phyloP scores from a whole-genome alignment of 2,797 vertebrate species.

The Todus mexicanus region DNA sequence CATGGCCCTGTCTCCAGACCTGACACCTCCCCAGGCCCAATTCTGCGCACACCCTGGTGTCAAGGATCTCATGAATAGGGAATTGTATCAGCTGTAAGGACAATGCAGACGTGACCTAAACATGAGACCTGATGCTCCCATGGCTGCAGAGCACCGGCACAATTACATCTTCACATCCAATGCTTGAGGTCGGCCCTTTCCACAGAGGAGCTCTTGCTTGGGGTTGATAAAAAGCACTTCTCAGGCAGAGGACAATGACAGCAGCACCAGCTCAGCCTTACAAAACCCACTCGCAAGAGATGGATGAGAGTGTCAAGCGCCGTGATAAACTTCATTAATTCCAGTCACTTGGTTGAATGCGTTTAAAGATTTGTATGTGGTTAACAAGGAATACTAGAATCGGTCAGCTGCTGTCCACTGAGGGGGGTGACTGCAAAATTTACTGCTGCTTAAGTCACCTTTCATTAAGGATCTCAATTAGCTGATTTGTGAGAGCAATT shows the following conservation, averaged over 20 bases:
- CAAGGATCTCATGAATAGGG: not conserved
- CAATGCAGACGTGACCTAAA: not conserved
- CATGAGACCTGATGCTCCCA: not conserved
- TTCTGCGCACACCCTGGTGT: too few relatives aligned
- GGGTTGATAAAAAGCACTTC: not conserved
- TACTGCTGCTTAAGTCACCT: not conserved
- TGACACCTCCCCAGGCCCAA: not conserved
- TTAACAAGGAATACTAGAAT: not conserved
- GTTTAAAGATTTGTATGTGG: not conserved
- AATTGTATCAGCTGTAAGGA: not conserved
- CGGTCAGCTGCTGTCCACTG: not conserved
- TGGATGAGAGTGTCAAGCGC: not conserved
- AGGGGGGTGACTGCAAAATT: not conserved
- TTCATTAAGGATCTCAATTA: conserved; percentile 37
- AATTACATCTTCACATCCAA: not conserved
- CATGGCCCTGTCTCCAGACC: not conserved
- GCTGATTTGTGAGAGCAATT: not conserved
- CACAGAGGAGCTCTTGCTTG: not conserved
- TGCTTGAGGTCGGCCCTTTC: not conserved
- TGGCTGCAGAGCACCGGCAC: not conserved
- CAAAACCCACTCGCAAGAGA: not conserved
- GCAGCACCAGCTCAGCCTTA: not conserved
- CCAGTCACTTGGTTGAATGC: not conserved
- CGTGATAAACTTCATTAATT: not conserved
- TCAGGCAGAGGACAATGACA: not conserved